phyloP scores from a whole-genome alignment of 2,113 vertebrate genomes.

The Eurypyga helias region DNA sequence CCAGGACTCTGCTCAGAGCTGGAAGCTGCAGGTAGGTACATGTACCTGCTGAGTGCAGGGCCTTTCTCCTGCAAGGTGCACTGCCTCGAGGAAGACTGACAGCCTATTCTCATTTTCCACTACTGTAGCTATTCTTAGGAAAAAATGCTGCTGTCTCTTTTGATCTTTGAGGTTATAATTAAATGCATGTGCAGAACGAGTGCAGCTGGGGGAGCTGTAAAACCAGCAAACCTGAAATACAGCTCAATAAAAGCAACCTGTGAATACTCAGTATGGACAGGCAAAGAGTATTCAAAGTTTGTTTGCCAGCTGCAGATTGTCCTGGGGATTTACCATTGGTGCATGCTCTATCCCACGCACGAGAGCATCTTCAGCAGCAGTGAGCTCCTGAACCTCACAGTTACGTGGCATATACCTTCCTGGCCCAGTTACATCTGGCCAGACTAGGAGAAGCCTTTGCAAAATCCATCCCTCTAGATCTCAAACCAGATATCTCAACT shows the following conservation, averaged over 20 bases:
- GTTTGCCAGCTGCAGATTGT: neutral
- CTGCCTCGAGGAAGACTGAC: neutral
- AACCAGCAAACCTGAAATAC: neutral
- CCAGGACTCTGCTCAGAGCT: neutral
- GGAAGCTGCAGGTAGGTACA: neutral
- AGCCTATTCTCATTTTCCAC: neutral
- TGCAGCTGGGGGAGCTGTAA: neutral
- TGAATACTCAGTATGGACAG: neutral
- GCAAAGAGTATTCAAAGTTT: neutral
- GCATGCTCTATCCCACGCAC: neutral
- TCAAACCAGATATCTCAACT: neutral
- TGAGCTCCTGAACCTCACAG: neutral
- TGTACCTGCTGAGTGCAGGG: fast-evolving
- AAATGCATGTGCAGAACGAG: neutral
- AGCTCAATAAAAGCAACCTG: neutral
- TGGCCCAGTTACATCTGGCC: neutral
- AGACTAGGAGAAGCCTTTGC: neutral
- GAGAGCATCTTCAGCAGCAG: neutral
- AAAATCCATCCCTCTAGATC: neutral
- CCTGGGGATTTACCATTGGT: fast-evolving
- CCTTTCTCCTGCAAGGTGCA: neutral
- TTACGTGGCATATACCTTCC: fast-evolving
- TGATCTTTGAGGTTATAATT: neutral
- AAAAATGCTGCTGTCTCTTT: neutral
- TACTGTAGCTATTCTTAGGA: neutral